Evolutionary conservation across 64 coral and sea anemone genomes (phyloP).

Genomic region (Dendrophyllia cribrosa): DNA sequence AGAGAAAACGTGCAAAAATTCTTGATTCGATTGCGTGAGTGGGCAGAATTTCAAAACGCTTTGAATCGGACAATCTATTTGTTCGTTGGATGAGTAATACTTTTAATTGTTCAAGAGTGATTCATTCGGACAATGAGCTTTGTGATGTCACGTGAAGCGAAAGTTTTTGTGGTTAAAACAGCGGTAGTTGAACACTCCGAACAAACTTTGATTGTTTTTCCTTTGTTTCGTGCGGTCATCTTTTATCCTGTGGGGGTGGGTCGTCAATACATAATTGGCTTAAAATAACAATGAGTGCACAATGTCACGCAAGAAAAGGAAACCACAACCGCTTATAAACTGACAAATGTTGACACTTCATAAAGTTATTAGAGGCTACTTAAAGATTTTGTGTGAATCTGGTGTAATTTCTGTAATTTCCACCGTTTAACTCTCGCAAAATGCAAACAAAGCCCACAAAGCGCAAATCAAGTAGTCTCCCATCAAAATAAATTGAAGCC

Average conservation of each 20-base stretch:
- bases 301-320: constrained; percentile 23
- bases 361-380: neutral
- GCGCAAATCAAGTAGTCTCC: too few relatives aligned
- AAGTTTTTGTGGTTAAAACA: constrained; percentile 3
- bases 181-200: neutral
- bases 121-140: neutral
- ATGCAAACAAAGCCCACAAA: neutral
- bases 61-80: neutral
- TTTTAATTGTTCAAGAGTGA: constrained; percentile 5
- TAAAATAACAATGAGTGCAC: constrained; percentile 2
- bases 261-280: constrained; percentile 12
- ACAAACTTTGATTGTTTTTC: constrained; percentile 30
- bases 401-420: neutral
- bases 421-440: neutral
- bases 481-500: neutral
- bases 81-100: constrained; percentile 20
- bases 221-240: constrained; percentile 6
- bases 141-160: constrained; percentile 13
- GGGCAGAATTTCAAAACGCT: neutral
- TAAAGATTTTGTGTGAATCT: constrained; percentile 8
- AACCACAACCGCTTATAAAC: neutral
- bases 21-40: neutral
- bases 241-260: neutral
- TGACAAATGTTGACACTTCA: constrained; percentile 51
- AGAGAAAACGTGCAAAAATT: neutral